Percentiles rank a stretch among this genome's conserved stretches.
Evolutionary conservation across 2,797 vertebrate species (phyloP).

Genomic region (Pempheris klunzingeri): DNA sequence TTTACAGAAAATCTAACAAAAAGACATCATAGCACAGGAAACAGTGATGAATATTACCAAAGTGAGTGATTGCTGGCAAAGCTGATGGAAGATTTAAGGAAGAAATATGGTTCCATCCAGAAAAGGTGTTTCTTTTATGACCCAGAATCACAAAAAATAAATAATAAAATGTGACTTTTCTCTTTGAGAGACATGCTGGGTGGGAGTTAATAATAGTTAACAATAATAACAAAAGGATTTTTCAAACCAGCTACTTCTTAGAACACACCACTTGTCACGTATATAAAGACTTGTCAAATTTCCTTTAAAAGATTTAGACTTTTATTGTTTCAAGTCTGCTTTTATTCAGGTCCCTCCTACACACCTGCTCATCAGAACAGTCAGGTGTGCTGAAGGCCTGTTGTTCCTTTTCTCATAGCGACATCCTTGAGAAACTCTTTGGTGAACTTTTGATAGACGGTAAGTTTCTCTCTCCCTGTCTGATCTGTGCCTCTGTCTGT

Average conservation of each 20-base stretch:
- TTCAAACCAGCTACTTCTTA: slow-evolving; percentile 27
- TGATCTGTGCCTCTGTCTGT: slow-evolving; percentile 34
- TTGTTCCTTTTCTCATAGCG: slow-evolving; percentile 32
- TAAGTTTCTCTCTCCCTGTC: slow-evolving; percentile 14
- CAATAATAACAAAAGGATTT: slow-evolving; percentile 14
- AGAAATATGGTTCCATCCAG: not conserved
- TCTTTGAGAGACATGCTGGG: slow-evolving; percentile 11
- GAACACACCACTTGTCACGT: slow-evolving; percentile 17
- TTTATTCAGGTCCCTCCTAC: slow-evolving; percentile 27
- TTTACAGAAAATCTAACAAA: not conserved
- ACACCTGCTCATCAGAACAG: slow-evolving; percentile 30
- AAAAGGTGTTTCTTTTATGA: not conserved
- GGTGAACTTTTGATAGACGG: slow-evolving; percentile 29
- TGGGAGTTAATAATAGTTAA: slow-evolving; percentile 19
- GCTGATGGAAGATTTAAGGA: not conserved
- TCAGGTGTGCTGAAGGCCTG: slow-evolving; percentile 4
- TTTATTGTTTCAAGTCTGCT: slow-evolving; percentile 12
- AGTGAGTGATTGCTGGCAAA: too few species aligned
- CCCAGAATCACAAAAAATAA: not conserved
- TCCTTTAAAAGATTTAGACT: slow-evolving; percentile 9
- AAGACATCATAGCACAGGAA: not conserved
- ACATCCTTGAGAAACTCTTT: slow-evolving; percentile 40
- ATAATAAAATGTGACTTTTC: slow-evolving; percentile 10
- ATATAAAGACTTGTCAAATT: slow-evolving; percentile 21
- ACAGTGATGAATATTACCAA: not conserved